Conservation (phyloP, 2,797 vertebrate species). For the Pangasius krempfi region DNA sequence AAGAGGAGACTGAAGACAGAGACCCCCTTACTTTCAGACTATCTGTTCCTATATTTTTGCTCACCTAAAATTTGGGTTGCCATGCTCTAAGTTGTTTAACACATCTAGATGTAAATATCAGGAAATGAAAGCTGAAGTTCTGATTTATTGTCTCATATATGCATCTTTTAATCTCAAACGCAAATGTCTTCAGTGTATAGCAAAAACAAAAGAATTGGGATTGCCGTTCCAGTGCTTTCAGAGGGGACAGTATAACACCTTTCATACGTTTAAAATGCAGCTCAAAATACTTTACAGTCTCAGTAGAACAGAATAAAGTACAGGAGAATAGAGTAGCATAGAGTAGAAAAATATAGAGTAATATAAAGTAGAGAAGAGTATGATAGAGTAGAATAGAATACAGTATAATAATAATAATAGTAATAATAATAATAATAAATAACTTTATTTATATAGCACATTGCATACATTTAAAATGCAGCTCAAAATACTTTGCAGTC, state of each 20-base stretch:
- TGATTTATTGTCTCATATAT: too few relatives aligned
- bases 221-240: not conserved
- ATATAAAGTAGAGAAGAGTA: too few relatives aligned
- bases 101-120: not conserved
- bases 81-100: not conserved
- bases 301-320: not conserved
- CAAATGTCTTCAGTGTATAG: not conserved
- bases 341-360: not conserved
- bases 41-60: not conserved
- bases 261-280: not conserved
- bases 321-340: not conserved
- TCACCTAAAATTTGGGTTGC: not conserved
- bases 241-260: not conserved
- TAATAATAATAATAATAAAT: not conserved
- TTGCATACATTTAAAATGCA: not conserved
- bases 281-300: not conserved
- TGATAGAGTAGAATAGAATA: too few relatives aligned
- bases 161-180: not conserved
- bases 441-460: not conserved
- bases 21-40: not conserved
- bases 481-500: not conserved
- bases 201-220: not conserved
- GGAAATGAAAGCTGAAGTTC: not conserved
- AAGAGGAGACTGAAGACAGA: not conserved
- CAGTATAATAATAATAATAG: not conserved